phyloP scores from a whole-genome alignment of 1,140 invertebrate genomes.

The Macrostomum lignano region DNA sequence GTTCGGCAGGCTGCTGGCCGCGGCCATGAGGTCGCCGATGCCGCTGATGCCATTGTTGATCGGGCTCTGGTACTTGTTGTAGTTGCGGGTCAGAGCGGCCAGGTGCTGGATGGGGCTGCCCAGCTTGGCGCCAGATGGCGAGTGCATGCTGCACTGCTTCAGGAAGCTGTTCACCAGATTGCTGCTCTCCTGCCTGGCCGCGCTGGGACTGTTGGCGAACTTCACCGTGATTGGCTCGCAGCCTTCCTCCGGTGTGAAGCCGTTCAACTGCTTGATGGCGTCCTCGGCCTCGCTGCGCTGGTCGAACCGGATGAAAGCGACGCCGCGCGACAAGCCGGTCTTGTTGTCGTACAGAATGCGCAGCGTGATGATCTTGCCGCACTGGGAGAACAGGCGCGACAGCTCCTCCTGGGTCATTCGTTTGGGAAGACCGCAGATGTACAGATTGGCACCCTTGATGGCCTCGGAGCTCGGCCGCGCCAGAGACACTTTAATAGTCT shows the following conservation, averaged over 20 bases:
- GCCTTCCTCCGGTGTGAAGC: slow-evolving; percentile 59
- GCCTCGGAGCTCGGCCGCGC: slow-evolving; percentile 5
- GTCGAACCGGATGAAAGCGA: slow-evolving; percentile 84
- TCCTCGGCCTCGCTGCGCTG: slow-evolving; percentile 71
- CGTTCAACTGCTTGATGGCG: slow-evolving; percentile 74
- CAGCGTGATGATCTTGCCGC: slow-evolving; percentile 7
- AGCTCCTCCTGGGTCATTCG: slow-evolving; percentile 3
- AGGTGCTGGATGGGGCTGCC: too few relatives aligned
- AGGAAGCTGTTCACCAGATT: too few relatives aligned
- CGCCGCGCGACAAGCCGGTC: slow-evolving; percentile 59
- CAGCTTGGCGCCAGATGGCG: too few relatives aligned
- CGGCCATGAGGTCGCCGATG: too few relatives aligned
- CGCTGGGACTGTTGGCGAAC: slow-evolving; percentile 51
- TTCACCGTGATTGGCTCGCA: slow-evolving; percentile 84
- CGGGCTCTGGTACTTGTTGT: too few relatives aligned
- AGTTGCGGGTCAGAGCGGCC: too few relatives aligned
- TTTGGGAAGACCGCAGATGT: slow-evolving; percentile 6
- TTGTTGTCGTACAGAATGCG: slow-evolving; percentile 4
- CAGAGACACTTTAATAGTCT: slow-evolving; percentile 6
- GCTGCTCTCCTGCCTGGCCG: too few relatives aligned
- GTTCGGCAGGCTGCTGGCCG: too few relatives aligned
- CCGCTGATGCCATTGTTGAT: too few relatives aligned
- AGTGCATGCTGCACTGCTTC: too few relatives aligned
- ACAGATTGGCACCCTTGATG: slow-evolving; percentile 7
- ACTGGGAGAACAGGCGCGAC: slow-evolving; percentile 2